A percentile compares a stretch with the other conserved stretches of the same genome.
These are phyloP conservation scores for Calonectris borealis DNA, from an alignment of 2,113 vertebrate species.

Conservation along the genomic window DNA sequence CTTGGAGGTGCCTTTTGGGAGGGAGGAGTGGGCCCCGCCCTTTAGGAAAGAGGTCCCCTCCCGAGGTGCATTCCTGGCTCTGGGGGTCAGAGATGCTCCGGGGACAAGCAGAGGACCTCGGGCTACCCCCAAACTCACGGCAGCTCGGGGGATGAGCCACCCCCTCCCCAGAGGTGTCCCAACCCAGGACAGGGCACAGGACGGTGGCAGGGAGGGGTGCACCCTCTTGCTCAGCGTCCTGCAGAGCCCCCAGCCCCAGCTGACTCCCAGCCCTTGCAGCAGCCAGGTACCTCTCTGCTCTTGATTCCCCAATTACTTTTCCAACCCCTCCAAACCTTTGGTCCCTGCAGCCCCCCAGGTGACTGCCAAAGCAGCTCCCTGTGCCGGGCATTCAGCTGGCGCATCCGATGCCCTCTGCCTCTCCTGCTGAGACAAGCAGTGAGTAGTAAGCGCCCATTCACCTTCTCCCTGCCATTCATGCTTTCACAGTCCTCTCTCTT, in stretches of 20 bases:
- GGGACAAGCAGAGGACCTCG: not conserved
- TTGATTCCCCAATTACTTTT: not conserved
- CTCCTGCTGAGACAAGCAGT: not conserved
- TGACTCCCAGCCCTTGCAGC: not conserved
- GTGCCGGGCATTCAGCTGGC: not conserved
- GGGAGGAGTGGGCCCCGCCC: not conserved
- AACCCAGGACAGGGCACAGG: not conserved
- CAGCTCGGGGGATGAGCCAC: not conserved
- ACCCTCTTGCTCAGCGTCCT: too few species aligned
- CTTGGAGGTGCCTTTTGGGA: not conserved
- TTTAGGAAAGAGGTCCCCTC: not conserved
- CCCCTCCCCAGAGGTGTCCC: not conserved
- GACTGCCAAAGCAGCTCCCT: not conserved
- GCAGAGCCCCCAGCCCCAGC: not conserved
- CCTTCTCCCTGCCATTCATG: not conserved
- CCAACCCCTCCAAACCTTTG: not conserved
- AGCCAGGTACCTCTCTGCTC: not conserved
- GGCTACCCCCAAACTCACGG: not conserved
- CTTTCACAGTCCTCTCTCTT: not conserved
- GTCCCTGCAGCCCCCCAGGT: not conserved
- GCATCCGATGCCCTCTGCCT: fast-evolving
- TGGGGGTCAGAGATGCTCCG: not conserved
- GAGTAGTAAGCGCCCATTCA: not conserved
- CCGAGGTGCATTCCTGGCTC: not conserved
- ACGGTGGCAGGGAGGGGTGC: not conserved